Percentiles rank a stretch among this genome's conserved stretches.
Conservation (phyloP, 2,797 vertebrate species). For the Lagorchestes hirsutus region DNA sequence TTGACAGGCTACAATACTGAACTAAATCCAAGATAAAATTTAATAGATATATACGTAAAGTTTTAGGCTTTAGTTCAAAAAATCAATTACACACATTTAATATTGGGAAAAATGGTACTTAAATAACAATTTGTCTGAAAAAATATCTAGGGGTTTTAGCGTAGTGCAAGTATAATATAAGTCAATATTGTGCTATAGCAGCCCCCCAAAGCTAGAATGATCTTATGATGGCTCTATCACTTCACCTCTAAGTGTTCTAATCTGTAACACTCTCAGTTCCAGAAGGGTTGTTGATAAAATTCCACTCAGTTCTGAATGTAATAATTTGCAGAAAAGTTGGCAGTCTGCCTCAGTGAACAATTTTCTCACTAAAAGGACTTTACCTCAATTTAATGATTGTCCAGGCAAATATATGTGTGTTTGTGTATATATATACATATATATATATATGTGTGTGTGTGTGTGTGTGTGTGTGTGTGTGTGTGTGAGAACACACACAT, state of each 20-base stretch:
- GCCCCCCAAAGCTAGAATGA: neutral
- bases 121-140: neutral
- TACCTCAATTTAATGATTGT: neutral
- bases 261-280: neutral
- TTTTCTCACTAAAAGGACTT: neutral
- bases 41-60: neutral
- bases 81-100: neutral
- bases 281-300: neutral
- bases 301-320: neutral
- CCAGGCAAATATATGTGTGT: too few relatives aligned
- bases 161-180: neutral
- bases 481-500: accelerated
- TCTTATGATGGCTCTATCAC: neutral
- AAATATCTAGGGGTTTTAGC: neutral
- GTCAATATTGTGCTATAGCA: neutral
- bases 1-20: neutral
- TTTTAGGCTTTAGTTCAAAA: neutral
- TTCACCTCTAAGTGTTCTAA: neutral
- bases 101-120: neutral
- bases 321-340: neutral
- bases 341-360: neutral
- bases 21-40: neutral
- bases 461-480: too few relatives aligned
- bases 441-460: too few relatives aligned
- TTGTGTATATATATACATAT: too few relatives aligned